phyloP scores from a whole-genome alignment of 2,888 invertebrate species.

The Drosophila rellima region DNA sequence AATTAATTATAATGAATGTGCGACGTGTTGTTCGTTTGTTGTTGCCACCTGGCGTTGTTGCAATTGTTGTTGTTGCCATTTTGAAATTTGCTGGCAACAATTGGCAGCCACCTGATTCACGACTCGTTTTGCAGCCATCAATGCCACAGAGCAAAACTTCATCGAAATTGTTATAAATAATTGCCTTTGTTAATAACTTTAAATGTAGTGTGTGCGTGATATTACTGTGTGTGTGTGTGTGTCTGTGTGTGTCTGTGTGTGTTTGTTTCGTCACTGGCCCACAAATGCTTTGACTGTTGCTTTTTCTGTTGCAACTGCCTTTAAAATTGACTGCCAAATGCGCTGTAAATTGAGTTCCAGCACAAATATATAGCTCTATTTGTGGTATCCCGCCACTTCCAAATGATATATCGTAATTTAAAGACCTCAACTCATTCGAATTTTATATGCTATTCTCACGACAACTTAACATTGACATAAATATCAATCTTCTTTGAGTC shows the following conservation, averaged over 20 bases:
- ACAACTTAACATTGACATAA: conserved; percentile 16
- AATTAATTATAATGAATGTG: conserved; percentile 72
- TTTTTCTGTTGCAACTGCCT: conserved; percentile 46
- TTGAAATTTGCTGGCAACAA: conserved; percentile 53
- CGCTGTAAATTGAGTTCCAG: conserved; percentile 23
- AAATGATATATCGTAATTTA: conserved; percentile 18
- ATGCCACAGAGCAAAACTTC: conserved; percentile 59
- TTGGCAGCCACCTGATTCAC: conserved; percentile 62
- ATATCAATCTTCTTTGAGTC: not conserved
- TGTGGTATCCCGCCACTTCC: not conserved
- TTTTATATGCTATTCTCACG: conserved; percentile 12
- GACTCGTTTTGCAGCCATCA: conserved; percentile 62
- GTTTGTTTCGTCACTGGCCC: conserved; percentile 54
- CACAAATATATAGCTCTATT: not conserved
- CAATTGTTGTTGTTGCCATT: conserved; percentile 38
- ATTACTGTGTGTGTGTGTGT: conserved; percentile 16
- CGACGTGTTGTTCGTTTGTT: conserved; percentile 23
- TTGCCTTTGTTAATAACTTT: conserved; percentile 76
- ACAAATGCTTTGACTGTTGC: conserved; percentile 13
- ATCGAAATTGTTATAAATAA: conserved; percentile 77
- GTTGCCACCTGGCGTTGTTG: conserved; percentile 10
- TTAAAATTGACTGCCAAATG: conserved; percentile 42
- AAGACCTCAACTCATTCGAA: conserved; percentile 10
- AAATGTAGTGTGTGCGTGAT: conserved; percentile 44
- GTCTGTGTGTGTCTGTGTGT: conserved; percentile 19